Conservation (phyloP, 2,113 vertebrate genomes). For the Oryzias woworae region DNA sequence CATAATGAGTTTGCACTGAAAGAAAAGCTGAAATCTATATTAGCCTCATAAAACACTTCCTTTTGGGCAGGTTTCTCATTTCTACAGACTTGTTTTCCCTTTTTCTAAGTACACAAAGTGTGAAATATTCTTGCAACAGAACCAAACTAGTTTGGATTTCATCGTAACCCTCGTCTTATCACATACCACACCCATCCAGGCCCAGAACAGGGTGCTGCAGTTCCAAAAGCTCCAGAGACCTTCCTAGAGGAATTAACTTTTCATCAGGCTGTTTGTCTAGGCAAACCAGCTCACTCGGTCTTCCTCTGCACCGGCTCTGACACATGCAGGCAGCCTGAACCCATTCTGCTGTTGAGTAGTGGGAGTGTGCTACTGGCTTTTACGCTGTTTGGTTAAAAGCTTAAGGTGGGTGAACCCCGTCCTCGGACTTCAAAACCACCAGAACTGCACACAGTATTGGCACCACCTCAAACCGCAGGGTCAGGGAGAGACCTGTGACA, state of each 20-base stretch:
- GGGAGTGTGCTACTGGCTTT: conserved; percentile 48
- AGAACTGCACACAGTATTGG: conserved; percentile 13
- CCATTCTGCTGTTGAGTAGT: conserved; percentile 44
- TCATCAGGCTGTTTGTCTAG: conserved; percentile 55
- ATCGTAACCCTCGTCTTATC: conserved; percentile 13
- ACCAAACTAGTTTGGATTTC: too few relatives aligned
- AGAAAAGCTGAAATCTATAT: too few relatives aligned
- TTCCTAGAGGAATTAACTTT: conserved; percentile 40
- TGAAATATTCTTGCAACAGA: too few relatives aligned
- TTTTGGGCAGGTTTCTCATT: too few relatives aligned
- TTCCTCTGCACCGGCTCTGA: conserved; percentile 28
- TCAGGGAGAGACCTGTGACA: too few relatives aligned
- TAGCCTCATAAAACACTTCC: too few relatives aligned
- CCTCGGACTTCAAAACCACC: conserved; percentile 23
- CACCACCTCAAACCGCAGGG: neutral
- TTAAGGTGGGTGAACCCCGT: conserved; percentile 57
- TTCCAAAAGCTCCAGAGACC: conserved; percentile 9
- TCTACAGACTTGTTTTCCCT: neutral
- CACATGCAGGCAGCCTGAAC: conserved; percentile 36
- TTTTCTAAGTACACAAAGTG: conserved; percentile 6
- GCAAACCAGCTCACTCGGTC: conserved; percentile 34
- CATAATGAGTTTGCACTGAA: too few relatives aligned
- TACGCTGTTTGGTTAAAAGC: conserved; percentile 63
- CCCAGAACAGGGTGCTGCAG: conserved; percentile 7
- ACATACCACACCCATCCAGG: neutral